Evolutionary conservation across 2,113 vertebrate species (phyloP).

Genomic region (Neotoma lepida): DNA sequence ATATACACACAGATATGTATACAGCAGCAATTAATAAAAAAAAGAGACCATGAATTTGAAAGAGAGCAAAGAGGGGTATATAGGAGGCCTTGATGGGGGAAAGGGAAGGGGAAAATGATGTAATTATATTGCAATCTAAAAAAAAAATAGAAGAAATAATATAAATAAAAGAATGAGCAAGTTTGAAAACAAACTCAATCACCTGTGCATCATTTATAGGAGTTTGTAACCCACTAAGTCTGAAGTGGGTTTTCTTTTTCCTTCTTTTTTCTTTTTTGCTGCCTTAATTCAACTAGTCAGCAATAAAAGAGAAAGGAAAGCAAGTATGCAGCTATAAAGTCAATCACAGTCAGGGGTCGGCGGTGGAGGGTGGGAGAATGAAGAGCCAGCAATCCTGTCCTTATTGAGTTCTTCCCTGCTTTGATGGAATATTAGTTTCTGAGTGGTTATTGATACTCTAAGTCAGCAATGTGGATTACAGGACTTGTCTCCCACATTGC

Average conservation of each 20-base stretch:
- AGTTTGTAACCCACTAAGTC: not conserved
- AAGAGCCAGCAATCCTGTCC: not conserved
- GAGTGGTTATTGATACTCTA: constrained; percentile 55
- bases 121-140: not conserved
- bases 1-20: not conserved
- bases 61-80: not conserved
- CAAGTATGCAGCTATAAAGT: constrained; percentile 54
- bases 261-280: not conserved
- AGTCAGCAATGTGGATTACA: not conserved
- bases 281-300: constrained; percentile 57
- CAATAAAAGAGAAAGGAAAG: constrained; percentile 46
- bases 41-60: not conserved
- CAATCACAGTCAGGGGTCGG: constrained; percentile 52
- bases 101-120: not conserved
- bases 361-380: constrained; percentile 1
- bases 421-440: constrained; percentile 51
- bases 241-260: not conserved
- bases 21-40: not conserved
- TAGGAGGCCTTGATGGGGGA: not conserved
- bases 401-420: constrained; percentile 32
- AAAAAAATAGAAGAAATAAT: not conserved
- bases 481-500: not conserved
- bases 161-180: not conserved
- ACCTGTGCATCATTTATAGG: not conserved
- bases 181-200: not conserved